Evolutionary conservation across 2,888 invertebrate genomes (phyloP), one percentile per base, ranked within the genome.

Genomic region (Thecocarcelia acutangulata): DNA sequence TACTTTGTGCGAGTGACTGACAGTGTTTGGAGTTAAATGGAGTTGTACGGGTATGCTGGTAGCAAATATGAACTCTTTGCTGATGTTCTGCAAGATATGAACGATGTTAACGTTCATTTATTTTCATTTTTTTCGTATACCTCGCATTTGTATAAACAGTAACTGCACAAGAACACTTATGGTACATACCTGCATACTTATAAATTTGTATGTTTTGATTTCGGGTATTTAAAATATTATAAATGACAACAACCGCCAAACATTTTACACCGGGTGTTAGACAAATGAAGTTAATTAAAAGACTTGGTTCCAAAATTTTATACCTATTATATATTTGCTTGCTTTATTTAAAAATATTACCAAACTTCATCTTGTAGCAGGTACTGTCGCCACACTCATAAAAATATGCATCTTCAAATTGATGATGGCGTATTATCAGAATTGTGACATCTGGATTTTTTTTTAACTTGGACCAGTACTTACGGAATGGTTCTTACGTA

Each of bases 161-260:
- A 24, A 24, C 3, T 24, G 5, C 9, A 8, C 33, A 3, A 9
- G 33, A 3, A 33, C 9, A 33, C 9, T 8, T 8, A n/a, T n/a
- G n/a, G 9, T 12, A 21, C n/a, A 42, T 9, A 59, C 40, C 19
- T 54, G 0, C 11, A n/a, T 8, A 15, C 19, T 0, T 42, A 19
- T 59, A 33, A 48, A n/a, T 6, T 17, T 19, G 33, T 48, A 3
- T 50, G 24, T 58, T 52, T 15, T 13, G 12, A 40, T 21, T 40
- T 19, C 5, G 15, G 28, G 42, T 70, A 40, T 72, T 72, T 78
- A 54, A 64, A 78, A 58, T 52, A 64, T 64, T 56, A 72, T 58
- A 66, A 72, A 78, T 52, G 64, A 72, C 59, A 72, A 72, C 44
- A 79, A 73, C 72, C 72, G 59, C 72, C 58, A 66, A 61, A 70